phyloP scores from a whole-genome alignment of 2,797 vertebrate species.

The Champsocephalus gunnari region DNA sequence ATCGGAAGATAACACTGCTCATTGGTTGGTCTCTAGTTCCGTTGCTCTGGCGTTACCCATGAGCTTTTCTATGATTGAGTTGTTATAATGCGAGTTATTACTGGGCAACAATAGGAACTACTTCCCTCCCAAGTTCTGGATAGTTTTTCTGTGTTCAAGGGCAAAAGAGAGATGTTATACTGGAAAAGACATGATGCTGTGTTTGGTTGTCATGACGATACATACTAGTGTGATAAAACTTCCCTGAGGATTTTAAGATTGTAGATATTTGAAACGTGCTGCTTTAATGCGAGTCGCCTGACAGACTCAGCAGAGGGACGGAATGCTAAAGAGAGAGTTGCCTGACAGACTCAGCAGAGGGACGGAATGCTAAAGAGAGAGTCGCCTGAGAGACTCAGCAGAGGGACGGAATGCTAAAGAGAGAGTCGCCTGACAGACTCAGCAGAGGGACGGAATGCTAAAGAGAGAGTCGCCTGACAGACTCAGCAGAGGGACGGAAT shows the following conservation, averaged over 20 bases:
- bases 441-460: constrained; percentile 27
- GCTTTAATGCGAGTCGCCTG: constrained; percentile 42
- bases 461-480: constrained; percentile 10
- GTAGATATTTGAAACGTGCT: constrained; percentile 51
- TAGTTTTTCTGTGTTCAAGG: not conserved
- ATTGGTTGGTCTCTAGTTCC: constrained; percentile 3
- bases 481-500: constrained; percentile 23
- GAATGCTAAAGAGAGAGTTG: too few relatives aligned
- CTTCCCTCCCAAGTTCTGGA: not conserved
- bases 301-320: constrained; percentile 14
- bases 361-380: constrained; percentile 28
- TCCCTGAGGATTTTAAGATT: constrained; percentile 37
- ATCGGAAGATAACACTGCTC: constrained; percentile 7
- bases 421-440: constrained; percentile 5
- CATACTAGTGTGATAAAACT: not conserved
- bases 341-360: too few relatives aligned
- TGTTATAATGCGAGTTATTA: constrained; percentile 10
- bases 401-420: constrained; percentile 28
- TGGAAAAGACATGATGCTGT: constrained; percentile 14
- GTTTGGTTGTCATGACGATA: not conserved
- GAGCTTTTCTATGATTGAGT: constrained; percentile 7
- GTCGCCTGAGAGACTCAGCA: constrained; percentile 2
- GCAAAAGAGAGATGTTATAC: not conserved
- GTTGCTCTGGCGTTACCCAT: not conserved
- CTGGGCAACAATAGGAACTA: constrained; percentile 7